A percentile compares a stretch with the other conserved stretches of the same genome.
These are phyloP conservation scores for Polydrusus cervinus DNA, from an alignment of 2,888 invertebrate genomes.

Conservation along the genomic window DNA sequence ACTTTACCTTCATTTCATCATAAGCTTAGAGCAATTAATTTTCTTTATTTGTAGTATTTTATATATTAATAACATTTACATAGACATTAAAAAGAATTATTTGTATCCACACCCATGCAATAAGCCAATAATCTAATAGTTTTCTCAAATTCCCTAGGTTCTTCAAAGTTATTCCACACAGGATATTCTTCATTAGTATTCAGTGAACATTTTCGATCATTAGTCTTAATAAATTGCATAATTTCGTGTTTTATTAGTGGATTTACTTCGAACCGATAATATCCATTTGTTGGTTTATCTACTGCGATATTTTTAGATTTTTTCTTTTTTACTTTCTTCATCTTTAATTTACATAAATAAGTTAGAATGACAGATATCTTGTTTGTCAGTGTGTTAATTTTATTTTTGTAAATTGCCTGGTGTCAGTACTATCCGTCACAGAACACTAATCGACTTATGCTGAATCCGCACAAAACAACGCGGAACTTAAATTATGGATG, in stretches of 20 bases:
- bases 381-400: too few species aligned
- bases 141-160: constrained; percentile 50
- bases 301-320: constrained; percentile 54
- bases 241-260: constrained; percentile 57
- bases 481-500: too few species aligned
- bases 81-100: constrained; percentile 9
- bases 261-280: constrained; percentile 55
- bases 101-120: constrained; percentile 41
- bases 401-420: too few species aligned
- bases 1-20: too few species aligned
- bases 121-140: constrained; percentile 47
- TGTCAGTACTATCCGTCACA: too few species aligned
- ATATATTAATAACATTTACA: too few species aligned
- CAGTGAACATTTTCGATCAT: constrained; percentile 40
- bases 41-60: too few species aligned
- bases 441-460: too few species aligned
- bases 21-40: too few species aligned
- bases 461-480: too few species aligned
- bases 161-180: constrained; percentile 54
- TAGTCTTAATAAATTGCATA: constrained; percentile 54
- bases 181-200: constrained; percentile 43
- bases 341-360: background rate
- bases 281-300: constrained; percentile 49
- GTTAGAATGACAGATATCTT: too few species aligned
- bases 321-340: constrained; percentile 43